phyloP scores from a whole-genome alignment of 2,113 vertebrate genomes.

The Phycodurus eques region DNA sequence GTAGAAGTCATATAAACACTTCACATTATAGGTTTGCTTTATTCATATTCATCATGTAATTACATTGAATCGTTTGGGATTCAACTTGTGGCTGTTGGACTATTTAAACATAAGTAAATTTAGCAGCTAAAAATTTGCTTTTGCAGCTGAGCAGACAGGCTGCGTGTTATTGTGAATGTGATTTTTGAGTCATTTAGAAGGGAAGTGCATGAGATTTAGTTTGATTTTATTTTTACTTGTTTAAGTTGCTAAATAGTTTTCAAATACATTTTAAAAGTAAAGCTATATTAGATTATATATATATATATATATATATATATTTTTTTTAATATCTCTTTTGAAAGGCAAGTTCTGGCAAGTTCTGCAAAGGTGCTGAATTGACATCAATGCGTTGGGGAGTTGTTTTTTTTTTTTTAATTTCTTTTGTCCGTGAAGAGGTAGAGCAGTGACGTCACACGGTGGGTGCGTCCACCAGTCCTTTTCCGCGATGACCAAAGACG shows the following conservation, averaged over 20 bases:
- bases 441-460: constrained; percentile 31
- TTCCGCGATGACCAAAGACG: constrained; percentile 53
- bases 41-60: not conserved
- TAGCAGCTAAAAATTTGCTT: too few species aligned
- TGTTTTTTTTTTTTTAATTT: too few species aligned
- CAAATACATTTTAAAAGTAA: too few species aligned
- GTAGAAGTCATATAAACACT: too few species aligned
- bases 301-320: too few species aligned
- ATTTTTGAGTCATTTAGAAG: too few species aligned
- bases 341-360: too few species aligned
- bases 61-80: not conserved
- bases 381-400: not conserved
- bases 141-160: not conserved
- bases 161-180: too few species aligned
- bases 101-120: not conserved
- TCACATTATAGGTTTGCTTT: too few species aligned
- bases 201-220: not conserved
- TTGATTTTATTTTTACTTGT: not conserved
- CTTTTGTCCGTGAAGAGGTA: not conserved
- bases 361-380: not conserved
- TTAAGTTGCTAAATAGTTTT: not conserved
- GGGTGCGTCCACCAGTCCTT: constrained; percentile 36
- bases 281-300: too few species aligned
- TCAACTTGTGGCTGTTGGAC: not conserved
- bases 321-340: not conserved